phyloP scores from a whole-genome alignment of 2,888 invertebrate species.

The Hanleya hanleyi region DNA sequence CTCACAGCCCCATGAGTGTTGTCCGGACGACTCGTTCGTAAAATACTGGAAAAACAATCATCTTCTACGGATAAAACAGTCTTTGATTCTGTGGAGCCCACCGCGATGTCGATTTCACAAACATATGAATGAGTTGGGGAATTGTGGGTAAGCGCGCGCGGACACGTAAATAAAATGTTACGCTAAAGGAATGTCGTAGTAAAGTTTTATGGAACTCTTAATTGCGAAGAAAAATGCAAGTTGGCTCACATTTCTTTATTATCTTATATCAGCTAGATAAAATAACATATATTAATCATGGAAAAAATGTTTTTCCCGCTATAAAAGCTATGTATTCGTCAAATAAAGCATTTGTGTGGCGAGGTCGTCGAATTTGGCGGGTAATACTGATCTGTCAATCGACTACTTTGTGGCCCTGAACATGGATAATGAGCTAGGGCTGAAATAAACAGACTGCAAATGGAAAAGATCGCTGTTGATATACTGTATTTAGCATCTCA shows the following conservation, averaged over 20 bases:
- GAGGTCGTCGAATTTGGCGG: slow-evolving; percentile 43
- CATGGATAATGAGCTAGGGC: slow-evolving; percentile 28
- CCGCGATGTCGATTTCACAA: no score
- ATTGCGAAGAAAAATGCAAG: no score
- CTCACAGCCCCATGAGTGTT: no score
- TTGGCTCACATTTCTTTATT: no score
- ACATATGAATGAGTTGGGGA: neutral
- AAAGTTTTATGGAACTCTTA: no score
- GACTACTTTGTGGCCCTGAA: slow-evolving; percentile 38
- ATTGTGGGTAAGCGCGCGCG: neutral
- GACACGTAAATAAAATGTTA: neutral
- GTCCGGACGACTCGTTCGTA: no score
- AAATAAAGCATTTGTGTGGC: slow-evolving; percentile 4
- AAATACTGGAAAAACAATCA: no score
- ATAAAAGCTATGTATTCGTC: neutral
- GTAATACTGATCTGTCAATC: slow-evolving; percentile 39
- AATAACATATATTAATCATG: no score
- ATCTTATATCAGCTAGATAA: no score
- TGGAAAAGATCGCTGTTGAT: neutral
- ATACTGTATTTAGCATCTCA: neutral
- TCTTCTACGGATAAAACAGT: no score
- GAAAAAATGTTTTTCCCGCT: neutral
- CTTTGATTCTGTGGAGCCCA: no score
- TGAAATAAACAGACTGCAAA: neutral
- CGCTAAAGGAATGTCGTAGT: no score